Base-by-base conservation (phyloP, 2,888 invertebrate species). In the Coelinius sp. region DNA sequence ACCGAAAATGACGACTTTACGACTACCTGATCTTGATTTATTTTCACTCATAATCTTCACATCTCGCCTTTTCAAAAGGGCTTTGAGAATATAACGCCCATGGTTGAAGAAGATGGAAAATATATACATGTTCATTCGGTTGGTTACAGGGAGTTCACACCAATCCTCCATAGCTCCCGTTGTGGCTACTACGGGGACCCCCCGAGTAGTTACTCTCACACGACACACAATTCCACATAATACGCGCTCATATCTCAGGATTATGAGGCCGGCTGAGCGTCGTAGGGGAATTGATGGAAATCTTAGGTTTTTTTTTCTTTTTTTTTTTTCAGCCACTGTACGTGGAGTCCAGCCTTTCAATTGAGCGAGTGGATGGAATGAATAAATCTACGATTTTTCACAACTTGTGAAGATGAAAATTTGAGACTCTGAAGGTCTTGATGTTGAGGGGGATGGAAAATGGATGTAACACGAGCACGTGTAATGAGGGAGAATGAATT, bases 161-260 rank as follows among this genome's bases (percentile, higher is more conserved):
- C 76, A 75, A 80, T 76, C 76, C 75, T 76, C 24, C 63, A 76
- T 76, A 73, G 76, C 41, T 63, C 14, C 41, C 24, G 38, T 63
- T 31, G 63, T 63, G 41, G 73, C 76, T 59, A 56, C 68, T 73
- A 49, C 46, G 68, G 73, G 72, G 80, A 82, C 82, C 80, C 81
- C 82, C 81, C 80, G 76, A 80, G 78, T 76, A 76, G 73, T 76
- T 76, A 73, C 53, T 64, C 70, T 74, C 62, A 59, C 56, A 66
- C 56, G 63, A 83, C 79, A 81, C 80, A 81, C 82, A 81, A 82
- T 86, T 86, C 82, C 79, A 80, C 80, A 84, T 86, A 85, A 86
- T 85, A 80, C 83, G 81, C 77, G 83, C 80, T 83, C 86, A 84
- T 87, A 87, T 87, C 86, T 87, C 86, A 86, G 86, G 86, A 87